These are phyloP conservation scores for Oscheius sp. DNA, from an alignment of 2,888 invertebrate genomes.

Conservation along the genomic window DNA sequence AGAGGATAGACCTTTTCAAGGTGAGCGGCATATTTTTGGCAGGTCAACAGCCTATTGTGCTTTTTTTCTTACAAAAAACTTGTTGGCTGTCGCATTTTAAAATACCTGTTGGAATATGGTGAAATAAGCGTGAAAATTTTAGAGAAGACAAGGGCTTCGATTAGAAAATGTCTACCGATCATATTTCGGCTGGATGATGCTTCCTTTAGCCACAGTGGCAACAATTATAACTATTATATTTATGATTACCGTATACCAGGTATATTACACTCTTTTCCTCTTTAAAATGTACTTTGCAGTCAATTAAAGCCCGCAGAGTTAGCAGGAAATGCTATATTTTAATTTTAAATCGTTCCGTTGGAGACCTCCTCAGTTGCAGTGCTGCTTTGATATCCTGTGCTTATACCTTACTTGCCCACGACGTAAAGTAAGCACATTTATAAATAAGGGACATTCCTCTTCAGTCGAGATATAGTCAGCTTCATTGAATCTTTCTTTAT, in stretches of 20 bases:
- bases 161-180: slow-evolving; percentile 63
- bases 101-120: slow-evolving; percentile 14
- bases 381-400: slow-evolving; percentile 53
- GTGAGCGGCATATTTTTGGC: slow-evolving; percentile 36
- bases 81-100: not conserved
- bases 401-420: slow-evolving; percentile 60
- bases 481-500: slow-evolving; percentile 66
- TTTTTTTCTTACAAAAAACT: not conserved
- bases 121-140: slow-evolving; percentile 30
- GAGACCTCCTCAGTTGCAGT: slow-evolving; percentile 66
- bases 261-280: not conserved
- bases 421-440: slow-evolving; percentile 63
- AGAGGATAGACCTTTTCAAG: slow-evolving; percentile 62
- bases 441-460: no score
- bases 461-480: slow-evolving; percentile 66
- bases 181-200: slow-evolving; percentile 66
- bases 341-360: slow-evolving; percentile 69
- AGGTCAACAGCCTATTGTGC: not conserved
- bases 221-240: slow-evolving; percentile 60
- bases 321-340: slow-evolving; percentile 70
- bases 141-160: slow-evolving; percentile 59
- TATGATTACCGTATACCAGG: slow-evolving; percentile 61
- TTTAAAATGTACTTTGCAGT: slow-evolving; percentile 39
- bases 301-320: slow-evolving; percentile 66
- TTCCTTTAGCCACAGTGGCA: slow-evolving; percentile 65